Base-by-base conservation (phyloP, 30 jellyfish, hydroid and myxozoan genomes). In the Aurelia aurita region DNA sequence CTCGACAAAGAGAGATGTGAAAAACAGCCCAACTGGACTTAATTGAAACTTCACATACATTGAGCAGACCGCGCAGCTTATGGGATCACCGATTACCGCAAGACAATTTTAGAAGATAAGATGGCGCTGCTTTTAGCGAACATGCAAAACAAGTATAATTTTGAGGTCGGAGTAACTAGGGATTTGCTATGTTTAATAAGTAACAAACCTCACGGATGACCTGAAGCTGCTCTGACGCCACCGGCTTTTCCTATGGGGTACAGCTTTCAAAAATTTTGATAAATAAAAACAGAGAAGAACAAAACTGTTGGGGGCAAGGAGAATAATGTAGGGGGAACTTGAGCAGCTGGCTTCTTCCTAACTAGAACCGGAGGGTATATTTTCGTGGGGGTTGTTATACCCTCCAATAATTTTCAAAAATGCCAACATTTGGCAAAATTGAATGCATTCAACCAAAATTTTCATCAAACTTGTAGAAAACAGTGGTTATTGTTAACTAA, bases 1-100 rank as follows among this genome's bases (percentile, higher is more conserved):
- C 51, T 39, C 51, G 7, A 39, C 51, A 39, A 39, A 39, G 51
- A 39, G 13, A 39, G 67, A 55, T 71, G 29, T 21, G 26, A 35
- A 71, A 71, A 71, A 71, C 84, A 45, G 84, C 49, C 51, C 45
- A 43, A 71, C 54, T 15, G 23, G 45, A 43, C 69, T 71, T 71
- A 31, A 71, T 71, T 71, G 44, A 71, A 71, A 71, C 22, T 71
- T 46, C 77, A 76, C 43, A 76, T 54, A 76, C 88, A 76, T 60
- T 76, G 74, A n/a, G 46, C 59, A 58, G 77, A 59, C 77, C 53
- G 88, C 54, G 60, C 22, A 75, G 88, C 74, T 76, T 29, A 76
- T 19, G 77, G 74, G 88, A 76, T 76, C 69, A 76, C 65, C 25
- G 54, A 18, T 25, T 53, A 58, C 88, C 88, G 59, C 88, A 76